phyloP scores from a whole-genome alignment of 2,113 vertebrate species.

The Urocynchramus pylzowi region DNA sequence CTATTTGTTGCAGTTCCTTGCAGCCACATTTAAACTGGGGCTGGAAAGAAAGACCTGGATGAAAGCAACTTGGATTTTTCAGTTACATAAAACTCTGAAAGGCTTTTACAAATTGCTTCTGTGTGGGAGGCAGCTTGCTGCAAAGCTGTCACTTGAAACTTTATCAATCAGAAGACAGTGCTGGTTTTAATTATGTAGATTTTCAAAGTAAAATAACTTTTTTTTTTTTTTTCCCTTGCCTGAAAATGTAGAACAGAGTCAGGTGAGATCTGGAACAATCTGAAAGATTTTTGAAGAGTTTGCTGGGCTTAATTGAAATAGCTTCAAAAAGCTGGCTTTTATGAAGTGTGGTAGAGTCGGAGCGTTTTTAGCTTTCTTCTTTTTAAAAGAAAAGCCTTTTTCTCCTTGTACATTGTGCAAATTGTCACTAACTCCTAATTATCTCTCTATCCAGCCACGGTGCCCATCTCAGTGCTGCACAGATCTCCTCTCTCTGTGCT shows the following conservation, averaged over 20 bases:
- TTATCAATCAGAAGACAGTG: constrained; percentile 52
- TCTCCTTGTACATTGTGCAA: neutral
- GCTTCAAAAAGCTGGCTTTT: constrained; percentile 25
- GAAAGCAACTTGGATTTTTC: constrained; percentile 26
- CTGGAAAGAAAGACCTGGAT: constrained; percentile 43
- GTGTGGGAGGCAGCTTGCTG: constrained; percentile 59
- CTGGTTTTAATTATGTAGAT: constrained; percentile 65
- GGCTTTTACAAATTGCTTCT: constrained; percentile 36
- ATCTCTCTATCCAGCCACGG: neutral
- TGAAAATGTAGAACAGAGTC: constrained; percentile 37
- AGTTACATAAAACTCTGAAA: constrained; percentile 66
- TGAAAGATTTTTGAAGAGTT: constrained; percentile 37
- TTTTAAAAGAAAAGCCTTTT: neutral
- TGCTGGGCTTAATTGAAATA: constrained; percentile 38
- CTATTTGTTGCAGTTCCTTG: constrained; percentile 4
- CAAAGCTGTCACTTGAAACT: constrained; percentile 67
- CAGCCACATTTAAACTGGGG: neutral
- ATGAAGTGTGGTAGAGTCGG: neutral
- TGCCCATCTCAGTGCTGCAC: neutral
- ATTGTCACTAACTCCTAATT: constrained; percentile 5
- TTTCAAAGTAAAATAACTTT: constrained; percentile 55
- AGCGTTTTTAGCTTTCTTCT: constrained; percentile 12
- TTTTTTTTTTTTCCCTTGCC: constrained; percentile 6
- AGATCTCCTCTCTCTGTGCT: neutral
- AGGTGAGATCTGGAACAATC: constrained; percentile 54